Evolutionary conservation across 2,888 invertebrate species (phyloP), one percentile per base, ranked within the genome.

Genomic region (Noctua pronuba): DNA sequence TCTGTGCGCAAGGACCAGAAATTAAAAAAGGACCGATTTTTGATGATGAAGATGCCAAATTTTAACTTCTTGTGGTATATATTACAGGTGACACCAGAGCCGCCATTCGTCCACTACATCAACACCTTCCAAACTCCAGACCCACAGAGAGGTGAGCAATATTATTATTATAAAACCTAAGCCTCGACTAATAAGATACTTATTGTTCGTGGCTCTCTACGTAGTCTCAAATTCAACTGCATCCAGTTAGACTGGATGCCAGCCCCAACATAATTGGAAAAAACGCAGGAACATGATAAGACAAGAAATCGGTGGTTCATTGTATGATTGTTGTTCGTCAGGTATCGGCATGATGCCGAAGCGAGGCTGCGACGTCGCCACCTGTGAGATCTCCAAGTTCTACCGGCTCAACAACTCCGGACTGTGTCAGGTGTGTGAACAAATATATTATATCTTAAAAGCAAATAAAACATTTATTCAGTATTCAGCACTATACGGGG

Each of bases 121-220:
- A 99, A 98, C 97, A 99, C 99, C 90, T 99, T 99, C 97, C 99
- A 99, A 97, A 99, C 99, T 55, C 98, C 99, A n/a, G 99, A 99
- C 95, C 99, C 99, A 73, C 99, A 99, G 95, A 97, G 99, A 97
- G 99, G 99, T 97, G 85, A 88, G 76, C 11, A 31, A 72, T 11
- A 62, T 35, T 35, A 21, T 31, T 31, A 21, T 41, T 21, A 62
- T 21, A 10, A 18, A 60, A 60, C 18, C 8, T 31, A 60, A 60
- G 21, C 10, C 10, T 60, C 31, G 60, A 31, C 28, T 31, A 18
- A 60, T 18, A 58, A 28, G 6, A 16, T 49, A 49, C 21, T 41
- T 8, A 49, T 68, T 55, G 52, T 52, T 52, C 24, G 52, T 52
- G 52, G 11, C 52, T n/a, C 24, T n/a, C 49, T 21, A 7, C 8